Evolutionary conservation across 2,113 vertebrate genomes (phyloP).

Genomic region (Cairina moschata): DNA sequence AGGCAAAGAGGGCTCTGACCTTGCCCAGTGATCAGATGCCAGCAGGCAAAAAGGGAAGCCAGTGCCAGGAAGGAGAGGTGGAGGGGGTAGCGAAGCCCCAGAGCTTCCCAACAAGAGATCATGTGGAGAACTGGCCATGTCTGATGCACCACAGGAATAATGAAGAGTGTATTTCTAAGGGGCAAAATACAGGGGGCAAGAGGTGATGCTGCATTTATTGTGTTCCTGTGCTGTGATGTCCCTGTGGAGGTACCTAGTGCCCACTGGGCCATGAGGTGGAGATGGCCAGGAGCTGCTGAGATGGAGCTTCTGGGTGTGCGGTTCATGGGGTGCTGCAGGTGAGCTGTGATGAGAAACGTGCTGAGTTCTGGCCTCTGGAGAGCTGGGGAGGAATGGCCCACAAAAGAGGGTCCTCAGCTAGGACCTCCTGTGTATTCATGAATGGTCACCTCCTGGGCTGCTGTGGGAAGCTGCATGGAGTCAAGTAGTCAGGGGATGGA

Average conservation of each 20-base stretch:
- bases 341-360: neutral
- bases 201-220: neutral
- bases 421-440: neutral
- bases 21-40: neutral
- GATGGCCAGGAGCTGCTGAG: neutral
- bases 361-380: neutral
- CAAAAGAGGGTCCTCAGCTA: neutral
- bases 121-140: neutral
- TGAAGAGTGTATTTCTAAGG: neutral
- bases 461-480: neutral
- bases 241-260: neutral
- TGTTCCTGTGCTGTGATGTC: neutral
- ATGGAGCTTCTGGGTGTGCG: neutral
- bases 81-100: neutral
- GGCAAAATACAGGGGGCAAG: neutral
- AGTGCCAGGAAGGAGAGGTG: neutral
- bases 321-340: neutral
- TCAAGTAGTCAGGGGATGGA: neutral
- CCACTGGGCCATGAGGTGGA: fast-evolving
- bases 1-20: neutral
- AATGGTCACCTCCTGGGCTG: neutral
- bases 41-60: neutral
- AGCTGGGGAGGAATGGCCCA: neutral
- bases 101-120: neutral
- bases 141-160: fast-evolving